phyloP scores from a whole-genome alignment of 1,140 invertebrate genomes.

The Psix sp. region DNA sequence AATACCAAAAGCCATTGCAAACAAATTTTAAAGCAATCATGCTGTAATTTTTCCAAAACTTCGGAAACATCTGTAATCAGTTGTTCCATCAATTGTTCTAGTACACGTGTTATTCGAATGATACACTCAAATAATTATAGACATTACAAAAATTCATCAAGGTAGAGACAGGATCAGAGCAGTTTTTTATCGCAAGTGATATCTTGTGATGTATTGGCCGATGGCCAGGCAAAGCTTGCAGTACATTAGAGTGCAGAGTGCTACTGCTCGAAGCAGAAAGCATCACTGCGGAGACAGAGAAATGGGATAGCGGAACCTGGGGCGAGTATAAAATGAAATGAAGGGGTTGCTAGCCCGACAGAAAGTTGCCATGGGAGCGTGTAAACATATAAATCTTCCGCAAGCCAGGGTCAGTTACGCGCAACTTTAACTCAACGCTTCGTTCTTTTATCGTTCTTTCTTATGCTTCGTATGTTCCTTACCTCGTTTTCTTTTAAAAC shows the following conservation, averaged over 20 bases:
- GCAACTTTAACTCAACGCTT: slow-evolving; percentile 67
- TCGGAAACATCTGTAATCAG: too few species aligned
- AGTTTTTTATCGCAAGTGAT: slow-evolving; percentile 67
- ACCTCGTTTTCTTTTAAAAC: slow-evolving; percentile 20
- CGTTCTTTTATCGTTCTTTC: slow-evolving; percentile 57
- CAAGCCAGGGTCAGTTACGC: slow-evolving; percentile 57
- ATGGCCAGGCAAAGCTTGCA: slow-evolving; percentile 68
- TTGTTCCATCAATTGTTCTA: too few species aligned
- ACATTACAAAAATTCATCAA: slow-evolving; percentile 56
- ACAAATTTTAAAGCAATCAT: too few species aligned
- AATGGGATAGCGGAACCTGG: slow-evolving; percentile 43
- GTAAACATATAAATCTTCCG: slow-evolving; percentile 75
- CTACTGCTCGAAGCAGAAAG: slow-evolving; percentile 23
- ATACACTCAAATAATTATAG: slow-evolving; percentile 20
- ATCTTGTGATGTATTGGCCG: slow-evolving; percentile 68
- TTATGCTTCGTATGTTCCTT: slow-evolving; percentile 45
- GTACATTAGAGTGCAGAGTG: slow-evolving; percentile 54
- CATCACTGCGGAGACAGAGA: slow-evolving; percentile 50
- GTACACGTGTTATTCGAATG: slow-evolving; percentile 51
- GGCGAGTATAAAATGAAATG: slow-evolving; percentile 68
- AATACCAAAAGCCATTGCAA: too few species aligned
- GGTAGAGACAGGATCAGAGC: slow-evolving; percentile 62
- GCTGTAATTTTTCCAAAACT: too few species aligned
- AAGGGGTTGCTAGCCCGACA: slow-evolving; percentile 63
- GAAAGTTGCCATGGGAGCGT: slow-evolving; percentile 72